phyloP scores from a whole-genome alignment of 1,140 invertebrate genomes.

The Platyscapa corneri region DNA sequence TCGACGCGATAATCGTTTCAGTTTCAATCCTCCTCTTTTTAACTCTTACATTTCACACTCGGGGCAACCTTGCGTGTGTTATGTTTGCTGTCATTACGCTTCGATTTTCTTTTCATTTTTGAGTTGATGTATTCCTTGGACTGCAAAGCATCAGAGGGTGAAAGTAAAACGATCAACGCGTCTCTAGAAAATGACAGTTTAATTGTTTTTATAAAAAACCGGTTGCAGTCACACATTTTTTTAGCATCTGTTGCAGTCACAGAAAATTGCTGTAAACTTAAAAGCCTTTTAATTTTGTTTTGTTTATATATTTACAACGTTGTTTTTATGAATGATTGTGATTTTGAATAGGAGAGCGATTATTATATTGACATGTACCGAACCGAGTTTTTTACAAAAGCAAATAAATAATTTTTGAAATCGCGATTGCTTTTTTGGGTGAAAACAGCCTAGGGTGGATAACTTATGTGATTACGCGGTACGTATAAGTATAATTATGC shows the following conservation, averaged over 20 bases:
- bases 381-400: neutral
- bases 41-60: neutral
- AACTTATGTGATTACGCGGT: neutral
- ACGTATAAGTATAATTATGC: constrained; percentile 1
- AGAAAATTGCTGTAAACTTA: constrained; percentile 16
- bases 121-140: too few species aligned
- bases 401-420: neutral
- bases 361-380: neutral
- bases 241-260: neutral
- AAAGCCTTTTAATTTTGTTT: constrained; percentile 1
- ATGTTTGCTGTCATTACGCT: too few species aligned
- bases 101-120: neutral
- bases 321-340: neutral
- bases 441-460: constrained; percentile 20
- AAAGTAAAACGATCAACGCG: neutral
- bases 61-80: neutral
- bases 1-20: neutral
- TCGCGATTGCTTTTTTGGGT: neutral
- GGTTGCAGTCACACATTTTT: neutral
- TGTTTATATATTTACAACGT: constrained; percentile 19
- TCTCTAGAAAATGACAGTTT: neutral
- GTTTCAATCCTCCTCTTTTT: neutral
- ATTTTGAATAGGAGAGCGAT: neutral
- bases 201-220: constrained; percentile 5
- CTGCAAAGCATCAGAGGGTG: too few species aligned